A percentile compares a stretch with the other conserved stretches of the same genome.
Conservation (phyloP, 2,797 vertebrate species). For the Ctenopoma multispine region DNA sequence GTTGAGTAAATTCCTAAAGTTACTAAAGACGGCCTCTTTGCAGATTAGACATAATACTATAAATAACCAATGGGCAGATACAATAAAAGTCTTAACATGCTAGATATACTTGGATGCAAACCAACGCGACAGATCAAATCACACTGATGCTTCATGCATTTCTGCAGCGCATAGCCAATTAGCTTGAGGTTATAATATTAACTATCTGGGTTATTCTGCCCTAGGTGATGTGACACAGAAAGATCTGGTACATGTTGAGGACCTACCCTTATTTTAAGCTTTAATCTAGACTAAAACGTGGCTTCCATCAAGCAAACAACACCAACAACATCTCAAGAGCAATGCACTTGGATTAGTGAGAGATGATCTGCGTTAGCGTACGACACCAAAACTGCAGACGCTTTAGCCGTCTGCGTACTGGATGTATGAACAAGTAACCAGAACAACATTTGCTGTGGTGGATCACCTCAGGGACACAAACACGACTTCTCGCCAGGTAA, state of each 20-base stretch:
- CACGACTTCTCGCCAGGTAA: constrained; percentile 27
- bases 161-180: constrained; percentile 16
- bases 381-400: constrained; percentile 24
- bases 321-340: neutral
- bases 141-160: constrained; percentile 69
- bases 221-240: neutral
- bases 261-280: neutral
- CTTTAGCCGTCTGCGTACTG: constrained; percentile 10
- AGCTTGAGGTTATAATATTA: neutral
- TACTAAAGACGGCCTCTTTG: constrained; percentile 20
- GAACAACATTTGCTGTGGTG: constrained; percentile 12
- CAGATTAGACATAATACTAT: constrained; percentile 21
- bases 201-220: constrained; percentile 22
- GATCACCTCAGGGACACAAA: constrained; percentile 38
- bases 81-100: constrained; percentile 18
- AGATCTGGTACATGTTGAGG: neutral
- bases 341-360: constrained; percentile 52
- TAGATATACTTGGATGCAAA: constrained; percentile 25
- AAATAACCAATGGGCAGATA: neutral
- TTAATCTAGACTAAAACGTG: neutral
- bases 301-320: constrained; percentile 21
- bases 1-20: constrained; percentile 28
- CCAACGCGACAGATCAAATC: constrained; percentile 48
- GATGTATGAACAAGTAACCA: constrained; percentile 13
- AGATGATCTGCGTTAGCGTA: constrained; percentile 52